Evolutionary conservation across 2,888 invertebrate species (phyloP), one percentile per base, ranked within the genome.

Genomic region (Thereva nobilitata): DNA sequence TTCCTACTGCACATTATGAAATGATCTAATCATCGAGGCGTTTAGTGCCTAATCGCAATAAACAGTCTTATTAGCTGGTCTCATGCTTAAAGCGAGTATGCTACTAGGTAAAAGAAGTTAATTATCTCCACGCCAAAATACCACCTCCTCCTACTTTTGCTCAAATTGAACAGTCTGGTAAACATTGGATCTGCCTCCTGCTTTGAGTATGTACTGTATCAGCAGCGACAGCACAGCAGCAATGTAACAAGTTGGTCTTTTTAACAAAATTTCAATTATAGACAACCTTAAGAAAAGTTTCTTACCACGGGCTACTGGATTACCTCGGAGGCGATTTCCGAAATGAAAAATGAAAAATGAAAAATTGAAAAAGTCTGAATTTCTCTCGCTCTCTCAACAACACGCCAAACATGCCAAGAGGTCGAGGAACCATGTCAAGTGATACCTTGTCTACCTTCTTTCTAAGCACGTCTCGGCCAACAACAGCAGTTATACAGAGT

Each of bases 211-310:
- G 23, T 23, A 23, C 23, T 23, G 23, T 23, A 23, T 23, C 23
- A 23, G 23, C 23, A 23, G 23, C 23, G 23, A 23, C 23, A 23
- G 23, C 23, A 23, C 23, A 2, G 23, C 23, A 23, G 23, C 23
- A 1, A 23, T 23, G 23, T 23, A 23, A 23, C 23, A 23, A 23
- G 23, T 55, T 23, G 40, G 37, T 40, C 54, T 38, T 4, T 42
- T 44, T 23, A 23, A 23, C 41, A 42, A 42, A 44, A 56, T 56
- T 56, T 56, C 56, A 56, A 56, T 56, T 56, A 56, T 56, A 23
- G 23, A 55, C 47, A 5, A n/a, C 47, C 47, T 47, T 47, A n/a
- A 47, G 10, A 47, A n/a, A 47, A 47, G 12, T 47, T 47, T 35
- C 10, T 8, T 12, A 5, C 41, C 8, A 12, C 12, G 7, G 41